These are phyloP conservation scores for Sapayoa aenigma DNA, from an alignment of 2,113 vertebrate species.

Conservation along the genomic window DNA sequence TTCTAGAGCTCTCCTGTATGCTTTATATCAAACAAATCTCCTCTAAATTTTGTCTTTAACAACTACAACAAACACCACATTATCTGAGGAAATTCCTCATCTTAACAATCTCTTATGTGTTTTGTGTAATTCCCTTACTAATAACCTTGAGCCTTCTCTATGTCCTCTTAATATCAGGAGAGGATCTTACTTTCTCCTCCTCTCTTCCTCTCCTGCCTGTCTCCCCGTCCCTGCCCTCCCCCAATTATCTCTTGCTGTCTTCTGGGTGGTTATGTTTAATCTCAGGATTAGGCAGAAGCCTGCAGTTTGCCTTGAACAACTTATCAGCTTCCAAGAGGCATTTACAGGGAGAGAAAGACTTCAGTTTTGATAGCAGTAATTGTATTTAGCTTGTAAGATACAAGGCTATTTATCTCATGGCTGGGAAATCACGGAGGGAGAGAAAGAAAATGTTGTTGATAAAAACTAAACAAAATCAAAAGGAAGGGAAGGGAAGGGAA, in stretches of 20 bases:
- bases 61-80: slow-evolving; percentile 12
- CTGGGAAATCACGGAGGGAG: slow-evolving; percentile 66
- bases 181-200: slow-evolving; percentile 10
- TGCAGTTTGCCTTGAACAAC: slow-evolving; percentile 73
- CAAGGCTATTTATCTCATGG: slow-evolving; percentile 76
- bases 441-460: slow-evolving; percentile 57
- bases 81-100: slow-evolving; percentile 59
- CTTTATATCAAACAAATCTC: slow-evolving; percentile 28
- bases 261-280: slow-evolving; percentile 76
- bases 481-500: not conserved
- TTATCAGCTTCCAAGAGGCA: slow-evolving; percentile 78
- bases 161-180: slow-evolving; percentile 61
- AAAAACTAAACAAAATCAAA: slow-evolving; percentile 60
- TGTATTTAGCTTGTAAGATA: slow-evolving; percentile 83
- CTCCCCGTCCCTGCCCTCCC: not conserved
- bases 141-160: slow-evolving; percentile 65
- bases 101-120: slow-evolving; percentile 45
- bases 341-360: slow-evolving; percentile 75
- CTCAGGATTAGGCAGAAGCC: slow-evolving; percentile 73
- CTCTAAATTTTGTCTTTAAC: slow-evolving; percentile 52
- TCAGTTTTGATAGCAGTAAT: slow-evolving; percentile 81
- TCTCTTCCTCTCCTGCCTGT: not conserved
- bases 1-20: not conserved
- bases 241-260: slow-evolving; percentile 62
- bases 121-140: slow-evolving; percentile 70